These are phyloP conservation scores for Oophaga sylvatica DNA, from an alignment of 2,797 vertebrate genomes.

Conservation along the genomic window DNA sequence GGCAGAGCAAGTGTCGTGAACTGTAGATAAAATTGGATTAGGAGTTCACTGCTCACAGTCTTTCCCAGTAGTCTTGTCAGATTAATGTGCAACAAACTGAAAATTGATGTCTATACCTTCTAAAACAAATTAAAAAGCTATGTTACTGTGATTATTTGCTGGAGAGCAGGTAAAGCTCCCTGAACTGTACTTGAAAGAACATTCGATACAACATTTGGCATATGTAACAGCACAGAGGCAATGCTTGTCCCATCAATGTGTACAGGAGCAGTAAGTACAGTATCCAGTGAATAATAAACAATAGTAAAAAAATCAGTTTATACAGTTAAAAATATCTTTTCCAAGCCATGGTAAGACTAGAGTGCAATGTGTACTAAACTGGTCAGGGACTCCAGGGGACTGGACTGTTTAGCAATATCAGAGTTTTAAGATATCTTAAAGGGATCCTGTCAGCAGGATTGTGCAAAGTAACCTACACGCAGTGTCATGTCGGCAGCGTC, in stretches of 20 bases:
- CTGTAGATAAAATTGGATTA: slow-evolving; percentile 86
- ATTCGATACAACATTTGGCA: not conserved
- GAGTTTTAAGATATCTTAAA: no score
- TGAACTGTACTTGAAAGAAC: slow-evolving; percentile 39
- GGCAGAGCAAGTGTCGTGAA: slow-evolving; percentile 83
- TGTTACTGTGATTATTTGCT: slow-evolving; percentile 32
- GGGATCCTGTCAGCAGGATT: no score
- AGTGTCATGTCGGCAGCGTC: no score
- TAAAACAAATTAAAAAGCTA: slow-evolving; percentile 45
- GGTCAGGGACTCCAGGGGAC: no score
- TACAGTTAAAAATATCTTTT: no score
- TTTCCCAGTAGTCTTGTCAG: slow-evolving; percentile 35
- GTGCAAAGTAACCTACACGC: no score
- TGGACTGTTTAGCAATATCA: no score
- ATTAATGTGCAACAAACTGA: slow-evolving; percentile 59
- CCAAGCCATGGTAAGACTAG: no score
- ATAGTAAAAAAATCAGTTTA: no score
- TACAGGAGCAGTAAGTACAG: not conserved
- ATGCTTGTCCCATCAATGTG: not conserved
- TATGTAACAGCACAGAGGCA: not conserved
- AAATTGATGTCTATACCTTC: slow-evolving; percentile 30
- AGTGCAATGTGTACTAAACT: no score
- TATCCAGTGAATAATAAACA: no score
- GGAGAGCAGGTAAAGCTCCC: slow-evolving; percentile 4
- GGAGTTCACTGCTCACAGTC: slow-evolving; percentile 20